Base-by-base conservation (phyloP, 2,797 vertebrate species). In the Carcharodon carcharias region DNA sequence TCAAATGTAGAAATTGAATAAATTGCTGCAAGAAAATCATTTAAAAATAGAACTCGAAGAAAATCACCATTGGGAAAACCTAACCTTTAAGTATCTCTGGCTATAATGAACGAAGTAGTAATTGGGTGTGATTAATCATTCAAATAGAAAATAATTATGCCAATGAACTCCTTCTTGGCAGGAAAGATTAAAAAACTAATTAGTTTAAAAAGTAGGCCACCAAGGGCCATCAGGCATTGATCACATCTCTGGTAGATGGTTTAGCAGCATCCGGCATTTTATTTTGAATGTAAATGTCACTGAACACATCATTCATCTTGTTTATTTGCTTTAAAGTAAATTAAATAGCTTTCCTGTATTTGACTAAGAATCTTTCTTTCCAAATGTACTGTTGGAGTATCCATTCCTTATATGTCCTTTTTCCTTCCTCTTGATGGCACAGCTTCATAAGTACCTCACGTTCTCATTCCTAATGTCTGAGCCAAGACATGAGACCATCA, bases 321-420 rank as follows among this genome's bases (percentile, higher is more conserved):
- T 93, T 93, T 67, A 92, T 92, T 92, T 92, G n/a, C 63, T 93
- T 93, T 93, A 11, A 92, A 61, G 89, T 40, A 92, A 93, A 93
- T 93, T 93, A n/a, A 45, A 67, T 93, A 7, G 91, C 21, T 45
- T 56, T 45, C 18, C 58, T 21, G 23, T 67, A 23, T 40, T n/a
- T 65, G 58, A 40, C 35, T 65, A 65, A 92, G 35, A 77, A 89
- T 40, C 18, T 0, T 92, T 63, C 63, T 93, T 67, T 67, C n/a
- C 63, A n/a, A n/a, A 2, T 85, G 82, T 85, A 85, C 80, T 85
- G 40, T 85, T 50, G 1, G 40, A 23, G 18, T 85, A 45, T 7
- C 18, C 4, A 45, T 85, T 45, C n/a, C 45, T 45, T 45, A 45
- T 40, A 26, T 40, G n/a, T 93, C 61, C 21, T 45, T 21, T 67